Evolutionary conservation across 2,797 vertebrate genomes (phyloP).

Genomic region (Mus minutoides): DNA sequence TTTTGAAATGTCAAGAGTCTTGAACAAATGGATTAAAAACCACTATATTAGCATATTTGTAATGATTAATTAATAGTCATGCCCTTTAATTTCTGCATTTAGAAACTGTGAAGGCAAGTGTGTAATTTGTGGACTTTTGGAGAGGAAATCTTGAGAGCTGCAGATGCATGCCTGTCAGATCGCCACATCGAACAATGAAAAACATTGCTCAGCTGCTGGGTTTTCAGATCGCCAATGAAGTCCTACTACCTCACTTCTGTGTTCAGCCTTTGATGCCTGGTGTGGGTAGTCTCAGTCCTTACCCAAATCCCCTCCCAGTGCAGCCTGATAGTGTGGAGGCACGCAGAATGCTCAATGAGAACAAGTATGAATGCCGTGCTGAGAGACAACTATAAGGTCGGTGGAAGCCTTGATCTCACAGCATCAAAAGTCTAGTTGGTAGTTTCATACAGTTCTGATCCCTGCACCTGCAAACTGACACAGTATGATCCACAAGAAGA

Average conservation of each 20-base stretch:
- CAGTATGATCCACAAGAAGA: too few species aligned
- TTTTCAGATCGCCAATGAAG: neutral
- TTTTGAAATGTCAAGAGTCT: slow-evolving; percentile 15
- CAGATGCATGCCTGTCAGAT: neutral
- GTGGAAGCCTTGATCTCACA: neutral
- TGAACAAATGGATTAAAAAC: neutral
- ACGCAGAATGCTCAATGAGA: neutral
- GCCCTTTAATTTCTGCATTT: neutral
- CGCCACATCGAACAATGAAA: too few species aligned
- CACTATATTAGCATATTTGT: neutral
- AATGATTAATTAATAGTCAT: neutral
- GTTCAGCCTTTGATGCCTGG: neutral
- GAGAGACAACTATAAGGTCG: neutral
- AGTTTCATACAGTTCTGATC: neutral
- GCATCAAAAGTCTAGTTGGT: neutral
- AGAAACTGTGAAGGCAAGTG: neutral
- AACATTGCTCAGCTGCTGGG: neutral
- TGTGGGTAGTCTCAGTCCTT: neutral
- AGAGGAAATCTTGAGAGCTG: neutral
- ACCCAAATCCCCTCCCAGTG: neutral
- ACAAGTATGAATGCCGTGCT: neutral
- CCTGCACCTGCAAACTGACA: neutral
- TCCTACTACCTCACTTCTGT: neutral
- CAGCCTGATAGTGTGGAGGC: neutral
- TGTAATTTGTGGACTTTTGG: neutral